phyloP scores from a whole-genome alignment of 2,113 vertebrate species.

The Vanacampus margaritifer region DNA sequence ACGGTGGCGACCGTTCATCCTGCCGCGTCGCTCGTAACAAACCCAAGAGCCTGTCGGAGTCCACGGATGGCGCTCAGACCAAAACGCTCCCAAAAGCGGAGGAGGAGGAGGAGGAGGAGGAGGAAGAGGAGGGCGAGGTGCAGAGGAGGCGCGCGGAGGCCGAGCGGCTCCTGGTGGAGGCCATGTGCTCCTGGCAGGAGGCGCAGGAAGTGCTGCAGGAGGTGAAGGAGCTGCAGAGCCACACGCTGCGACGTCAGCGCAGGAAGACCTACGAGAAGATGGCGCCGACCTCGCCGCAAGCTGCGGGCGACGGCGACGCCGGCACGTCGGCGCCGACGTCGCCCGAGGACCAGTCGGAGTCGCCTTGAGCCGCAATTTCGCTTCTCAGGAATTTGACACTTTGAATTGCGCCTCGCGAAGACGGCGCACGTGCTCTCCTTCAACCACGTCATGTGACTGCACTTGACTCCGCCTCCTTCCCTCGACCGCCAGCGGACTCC shows the following conservation, averaged over 20 bases:
- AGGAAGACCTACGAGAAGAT: constrained; percentile 76
- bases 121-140: constrained; percentile 55
- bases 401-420: neutral
- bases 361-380: constrained; percentile 34
- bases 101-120: constrained; percentile 37
- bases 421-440: no score
- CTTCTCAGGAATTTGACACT: neutral
- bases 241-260: constrained; percentile 78
- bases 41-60: constrained; percentile 6
- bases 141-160: constrained; percentile 80
- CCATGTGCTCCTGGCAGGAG: constrained; percentile 87
- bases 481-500: neutral
- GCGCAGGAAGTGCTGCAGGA: constrained; percentile 90
- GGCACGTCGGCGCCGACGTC: constrained; percentile 26
- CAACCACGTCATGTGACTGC: neutral
- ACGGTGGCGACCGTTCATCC: constrained; percentile 20
- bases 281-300: neutral
- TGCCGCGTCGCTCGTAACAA: constrained; percentile 15
- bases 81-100: constrained; percentile 1
- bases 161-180: constrained; percentile 86
- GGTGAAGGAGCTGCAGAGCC: constrained; percentile 85
- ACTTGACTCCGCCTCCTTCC: no score
- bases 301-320: constrained; percentile 26
- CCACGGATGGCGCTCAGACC: constrained; percentile 12
- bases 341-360: constrained; percentile 66